Base-by-base conservation (phyloP, 2,888 invertebrate species). In the Cepaea hortensis region DNA sequence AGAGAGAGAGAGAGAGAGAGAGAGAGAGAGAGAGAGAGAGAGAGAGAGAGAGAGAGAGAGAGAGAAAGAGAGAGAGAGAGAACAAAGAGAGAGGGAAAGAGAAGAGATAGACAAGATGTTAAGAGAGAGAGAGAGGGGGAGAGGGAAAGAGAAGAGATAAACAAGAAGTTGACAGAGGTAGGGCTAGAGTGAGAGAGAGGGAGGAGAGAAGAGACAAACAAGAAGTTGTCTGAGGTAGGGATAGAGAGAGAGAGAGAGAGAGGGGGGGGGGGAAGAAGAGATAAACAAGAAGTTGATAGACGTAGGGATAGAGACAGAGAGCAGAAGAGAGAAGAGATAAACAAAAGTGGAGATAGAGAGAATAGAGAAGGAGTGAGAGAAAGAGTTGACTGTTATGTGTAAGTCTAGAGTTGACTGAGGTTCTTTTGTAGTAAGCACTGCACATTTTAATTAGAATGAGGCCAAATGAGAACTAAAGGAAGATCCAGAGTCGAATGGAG, bases 1-100 rank as follows among this genome's bases (percentile, higher is more conserved):
- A 23, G 85, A 79, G 68, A 79, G 81, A 77, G 77, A 79, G 70
- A 79, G 77, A 79, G 68, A 48, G 85, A 85, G 68, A 77, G 77
- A 79, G 50, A 76, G n/a, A 68, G 46, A 85, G 77, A 73, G 55
- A 83, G 83, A 73, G 61, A 85, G 68, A 77, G 15, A 68, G 48
- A 68, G 48, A 48, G 18, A 68, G 50, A 77, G 46, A 85, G 48
- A 65, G 48, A 62, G 68, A 61, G 20, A 46, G 65, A 68, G 11
- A 77, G 46, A 11, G 68, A 79, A 35, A 68, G 68, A 68, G 65
- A 65, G 50, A 73, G 48, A 46, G n/a, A 62, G n/a, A 65, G n/a
- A 73, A 81, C 75, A 62, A 55, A 85, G 70, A 81, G 62, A 81
- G 75, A 73, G n/a, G 73, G 46, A 73, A 62, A 65, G 75, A 75